Evolutionary conservation across 2,797 vertebrate genomes (phyloP), one percentile per base, ranked within the genome.

Genomic region (Furcifer pardalis): DNA sequence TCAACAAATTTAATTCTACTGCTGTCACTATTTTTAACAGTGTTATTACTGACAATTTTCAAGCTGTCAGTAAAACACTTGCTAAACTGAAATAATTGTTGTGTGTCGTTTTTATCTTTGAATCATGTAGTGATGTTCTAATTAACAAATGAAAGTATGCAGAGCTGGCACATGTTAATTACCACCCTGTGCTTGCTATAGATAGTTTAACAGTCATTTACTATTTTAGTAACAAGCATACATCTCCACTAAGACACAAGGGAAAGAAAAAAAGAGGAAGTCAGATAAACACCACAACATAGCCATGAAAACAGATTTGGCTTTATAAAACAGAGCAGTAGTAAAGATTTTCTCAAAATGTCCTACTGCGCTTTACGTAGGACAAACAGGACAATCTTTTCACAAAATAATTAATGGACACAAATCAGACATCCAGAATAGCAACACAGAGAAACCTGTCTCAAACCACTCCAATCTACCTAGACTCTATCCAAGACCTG

Each of bases 21-120:
- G 69, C 13, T 73, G 1, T 52, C 74, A 35, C 79, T 56, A 76
- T 88, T n/a, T 86, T 82, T 89, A 42, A 52, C 40, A 66, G 37
- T 88, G 59, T 84, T 19, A 62, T 79, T 84, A 72, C 30, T 85
- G 35, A 59, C 56, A 66, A 84, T 79, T 88, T 85, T 83, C 44
- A 82, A 76, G 44, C 81, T 85, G 27, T 78, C 84, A 76, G 72
- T 84, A 81, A 83, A 66, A 77, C 0, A 79, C 59, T 68, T 88
- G 44, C 49, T 83, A 35, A 87, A 81, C 9, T 56, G 60, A 87
- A 91, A 86, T 1, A 25, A 74, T 30, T 78, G 7, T 6, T 40
- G 30, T 63, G 2, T 3, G 44, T 40, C 79, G 80, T 75, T 84
- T 79, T 5, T 9, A 83, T 68, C 4, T 72, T 84, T 87, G 72